Evolutionary conservation across 2,113 vertebrate species (phyloP), one percentile per base, ranked within the genome.

Genomic region (Eudyptes chrysolophus): DNA sequence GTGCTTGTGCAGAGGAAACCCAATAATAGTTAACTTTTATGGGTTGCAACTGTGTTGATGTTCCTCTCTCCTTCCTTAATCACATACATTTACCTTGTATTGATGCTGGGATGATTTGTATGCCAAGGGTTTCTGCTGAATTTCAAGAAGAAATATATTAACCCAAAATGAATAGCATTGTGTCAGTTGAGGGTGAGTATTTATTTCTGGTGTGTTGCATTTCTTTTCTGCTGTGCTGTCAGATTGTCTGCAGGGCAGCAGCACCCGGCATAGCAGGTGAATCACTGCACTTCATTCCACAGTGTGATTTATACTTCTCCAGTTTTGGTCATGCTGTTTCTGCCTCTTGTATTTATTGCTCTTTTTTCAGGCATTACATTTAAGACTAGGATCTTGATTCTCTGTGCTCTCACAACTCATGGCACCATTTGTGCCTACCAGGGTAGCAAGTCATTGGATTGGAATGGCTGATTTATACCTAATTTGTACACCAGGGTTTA

Each of bases 131-230:
- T 96, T 92, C 92, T 83, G 91, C 94, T 95, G 94, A 97, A 97
- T 94, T 90, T 95, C 92, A 96, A 93, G 79, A 95, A 94, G 94
- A 96, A 95, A 96, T 96, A 89, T 96, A 96, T 96, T 95, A 97
- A 94, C 52, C 13, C 25, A 84, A 89, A 97, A 95, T 72, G 70
- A 95, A 98, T 94, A 94, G 62, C 84, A 69, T 84, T 68, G 72
- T 97, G 90, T 92, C 95, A 94, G 81, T 83, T 82, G 79, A 90
- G 87, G 85, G 75, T 22, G 61, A 96, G 79, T 95, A 97, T 97
- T 97, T 97, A 97, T 98, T 97, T 92, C 92, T 92, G 40, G 74
- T 82, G 90, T 77, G 76, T 93, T 93, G 82, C 95, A 70, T 93
- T 96, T 87, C 94, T 96, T 96, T 97, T 97, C 93, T 95, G 94